Conservation (phyloP, 2,888 invertebrate species). For the Morpho achilles region DNA sequence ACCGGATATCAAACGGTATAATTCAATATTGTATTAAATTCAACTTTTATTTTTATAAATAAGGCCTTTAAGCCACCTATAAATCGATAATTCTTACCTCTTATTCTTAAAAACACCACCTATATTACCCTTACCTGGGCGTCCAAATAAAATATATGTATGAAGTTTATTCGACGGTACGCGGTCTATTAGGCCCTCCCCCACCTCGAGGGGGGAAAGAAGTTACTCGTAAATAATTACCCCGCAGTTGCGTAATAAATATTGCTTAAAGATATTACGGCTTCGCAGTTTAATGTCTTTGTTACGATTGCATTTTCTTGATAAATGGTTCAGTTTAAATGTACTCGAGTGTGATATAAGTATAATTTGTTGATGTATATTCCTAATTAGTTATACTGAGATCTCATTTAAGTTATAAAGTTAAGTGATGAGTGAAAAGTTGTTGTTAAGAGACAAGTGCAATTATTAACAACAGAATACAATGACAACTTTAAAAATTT, state of each 20-base stretch:
- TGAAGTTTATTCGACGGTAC: slow-evolving; percentile 43
- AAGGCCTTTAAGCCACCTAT: no score
- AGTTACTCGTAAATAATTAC: slow-evolving; percentile 63
- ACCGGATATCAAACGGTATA: no score
- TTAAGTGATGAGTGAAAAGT: no score
- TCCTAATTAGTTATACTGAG: no score
- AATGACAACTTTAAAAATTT: no score
- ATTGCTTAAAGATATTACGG: slow-evolving; percentile 60
- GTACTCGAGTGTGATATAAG: slow-evolving; percentile 1
- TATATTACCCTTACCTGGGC: slow-evolving; percentile 35
- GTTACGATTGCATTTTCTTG: slow-evolving; percentile 36
- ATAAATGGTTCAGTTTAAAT: slow-evolving; percentile 19
- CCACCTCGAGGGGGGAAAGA: slow-evolving; percentile 25
- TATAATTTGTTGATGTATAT: no score
- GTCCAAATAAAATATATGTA: slow-evolving; percentile 31
- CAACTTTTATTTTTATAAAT: no score
- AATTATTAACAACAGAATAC: no score
- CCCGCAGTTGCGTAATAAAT: slow-evolving; percentile 64
- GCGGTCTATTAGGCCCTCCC: slow-evolving; percentile 36
- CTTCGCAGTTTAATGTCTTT: slow-evolving; percentile 41
- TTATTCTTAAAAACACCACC: background rate
- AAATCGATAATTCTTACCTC: no score
- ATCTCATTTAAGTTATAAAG: no score
- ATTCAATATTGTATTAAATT: no score
- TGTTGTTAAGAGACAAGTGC: no score